Evolutionary conservation across 2,113 vertebrate species (phyloP), one percentile per base, ranked within the genome.

Genomic region (Pipra filicauda): DNA sequence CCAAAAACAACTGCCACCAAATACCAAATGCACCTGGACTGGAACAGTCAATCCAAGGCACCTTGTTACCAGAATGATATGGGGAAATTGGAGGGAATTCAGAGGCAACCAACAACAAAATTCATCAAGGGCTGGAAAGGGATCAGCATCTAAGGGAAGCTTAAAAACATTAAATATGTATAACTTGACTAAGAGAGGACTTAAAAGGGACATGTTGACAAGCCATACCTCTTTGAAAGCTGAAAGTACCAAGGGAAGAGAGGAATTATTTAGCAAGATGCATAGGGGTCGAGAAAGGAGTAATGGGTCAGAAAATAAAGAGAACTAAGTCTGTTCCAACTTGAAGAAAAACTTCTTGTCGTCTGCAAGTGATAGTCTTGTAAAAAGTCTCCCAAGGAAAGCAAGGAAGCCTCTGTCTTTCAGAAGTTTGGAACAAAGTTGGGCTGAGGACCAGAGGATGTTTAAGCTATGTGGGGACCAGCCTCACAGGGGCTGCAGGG

Each of bases 161-260:
- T 95, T 97, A 94, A 92, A 86, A 95, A 90, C 54, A 88, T 97
- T 94, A 96, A 95, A 94, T 92, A 96, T 96, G 93, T 93, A 95
- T 95, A 94, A 89, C 91, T 88, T 92, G 72, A 91, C 71, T 92
- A 95, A 93, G 79, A 89, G 96, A 96, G 80, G 84, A 94, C 84
- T 81, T 96, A 90, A 96, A 96, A 95, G 88, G 31, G 88, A 94
- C 57, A 85, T 94, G 90, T 86, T 96, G 89, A 96, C 91, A 97
- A 95, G 94, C 82, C 92, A 87, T 92, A 95, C 86, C 77, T 94
- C 92, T 96, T 97, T 96, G 95, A 91, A 95, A 95, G 61, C 89
- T 74, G 78, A 88, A 90, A 91, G 61, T 55, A 91, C 55, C 0
- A 1, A 94, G 35, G 12, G 69, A 95, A 94, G 64, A 96, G 69